These are phyloP conservation scores for Polyploca ridens DNA, from an alignment of 2,888 invertebrate species.

Conservation along the genomic window DNA sequence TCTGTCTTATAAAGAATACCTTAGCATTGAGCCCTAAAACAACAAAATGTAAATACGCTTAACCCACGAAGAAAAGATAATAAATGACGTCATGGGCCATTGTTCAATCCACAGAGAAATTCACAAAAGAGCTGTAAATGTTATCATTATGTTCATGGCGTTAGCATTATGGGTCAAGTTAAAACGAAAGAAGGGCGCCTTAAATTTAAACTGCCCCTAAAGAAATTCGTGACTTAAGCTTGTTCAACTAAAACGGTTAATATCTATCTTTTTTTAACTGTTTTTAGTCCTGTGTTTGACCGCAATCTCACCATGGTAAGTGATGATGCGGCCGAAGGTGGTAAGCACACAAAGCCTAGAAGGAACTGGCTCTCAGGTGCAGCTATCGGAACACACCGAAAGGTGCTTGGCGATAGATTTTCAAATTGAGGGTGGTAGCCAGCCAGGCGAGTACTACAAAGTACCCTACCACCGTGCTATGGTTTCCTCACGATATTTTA, in stretches of 20 bases:
- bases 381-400: too few relatives aligned
- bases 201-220: slow-evolving; percentile 35
- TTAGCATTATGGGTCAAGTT: slow-evolving; percentile 9
- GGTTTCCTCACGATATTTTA: too few relatives aligned
- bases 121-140: slow-evolving; percentile 12
- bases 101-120: slow-evolving; percentile 5
- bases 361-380: too few relatives aligned
- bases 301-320: too few relatives aligned
- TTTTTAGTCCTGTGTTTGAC: too few relatives aligned
- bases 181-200: slow-evolving; percentile 3
- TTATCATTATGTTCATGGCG: neutral
- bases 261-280: slow-evolving; percentile 40
- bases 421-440: too few relatives aligned
- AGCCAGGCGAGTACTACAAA: too few relatives aligned
- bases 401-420: too few relatives aligned
- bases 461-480: too few relatives aligned
- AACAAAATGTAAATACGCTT: neutral
- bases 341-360: too few relatives aligned
- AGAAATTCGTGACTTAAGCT: slow-evolving; percentile 20
- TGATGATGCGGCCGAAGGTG: too few relatives aligned
- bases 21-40: neutral
- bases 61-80: neutral
- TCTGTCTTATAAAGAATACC: too few relatives aligned
- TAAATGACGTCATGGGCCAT: neutral
- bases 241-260: slow-evolving; percentile 29